Evolutionary conservation across 30 jellyfish, hydroid and myxozoan species (phyloP).

Genomic region (Sanderia malayensis): DNA sequence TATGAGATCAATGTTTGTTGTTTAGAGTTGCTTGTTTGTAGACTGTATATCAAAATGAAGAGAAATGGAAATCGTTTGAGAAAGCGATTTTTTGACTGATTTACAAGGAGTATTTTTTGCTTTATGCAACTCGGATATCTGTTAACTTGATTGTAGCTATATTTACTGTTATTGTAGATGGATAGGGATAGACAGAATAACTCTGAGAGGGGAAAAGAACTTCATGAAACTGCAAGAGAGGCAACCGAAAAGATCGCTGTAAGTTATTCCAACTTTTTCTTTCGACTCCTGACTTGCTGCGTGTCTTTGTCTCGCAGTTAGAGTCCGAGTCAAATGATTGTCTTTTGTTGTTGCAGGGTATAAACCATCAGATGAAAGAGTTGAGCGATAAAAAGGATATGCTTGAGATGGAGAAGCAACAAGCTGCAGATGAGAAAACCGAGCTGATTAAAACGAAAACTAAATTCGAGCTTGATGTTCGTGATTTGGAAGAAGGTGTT

Average conservation of each 20-base stretch:
- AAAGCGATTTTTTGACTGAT: no score
- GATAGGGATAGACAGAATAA: slow-evolving; percentile 83
- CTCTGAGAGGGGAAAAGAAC: slow-evolving; percentile 72
- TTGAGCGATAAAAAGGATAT: slow-evolving; percentile 55
- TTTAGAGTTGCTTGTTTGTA: no score
- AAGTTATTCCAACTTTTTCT: no score
- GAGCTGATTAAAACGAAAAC: slow-evolving; percentile 67
- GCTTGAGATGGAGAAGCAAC: slow-evolving; percentile 62
- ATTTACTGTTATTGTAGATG: slow-evolving; percentile 66
- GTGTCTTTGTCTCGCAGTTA: no score
- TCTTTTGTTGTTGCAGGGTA: slow-evolving; percentile 46
- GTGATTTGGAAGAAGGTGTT: slow-evolving; percentile 85
- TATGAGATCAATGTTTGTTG: no score
- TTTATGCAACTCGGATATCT: no score
- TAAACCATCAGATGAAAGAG: slow-evolving; percentile 50
- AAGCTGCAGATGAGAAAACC: slow-evolving; percentile 72
- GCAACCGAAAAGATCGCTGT: slow-evolving; percentile 85
- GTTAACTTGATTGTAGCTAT: no score
- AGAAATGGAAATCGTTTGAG: no score
- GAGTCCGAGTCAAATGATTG: no score
- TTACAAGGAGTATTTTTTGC: no score
- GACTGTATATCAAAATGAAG: no score
- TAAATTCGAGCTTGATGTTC: slow-evolving; percentile 79
- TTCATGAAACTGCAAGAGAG: slow-evolving; percentile 81
- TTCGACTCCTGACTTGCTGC: no score